phyloP scores from a whole-genome alignment of 2,797 vertebrate genomes.

The Lithobates sylvaticus region DNA sequence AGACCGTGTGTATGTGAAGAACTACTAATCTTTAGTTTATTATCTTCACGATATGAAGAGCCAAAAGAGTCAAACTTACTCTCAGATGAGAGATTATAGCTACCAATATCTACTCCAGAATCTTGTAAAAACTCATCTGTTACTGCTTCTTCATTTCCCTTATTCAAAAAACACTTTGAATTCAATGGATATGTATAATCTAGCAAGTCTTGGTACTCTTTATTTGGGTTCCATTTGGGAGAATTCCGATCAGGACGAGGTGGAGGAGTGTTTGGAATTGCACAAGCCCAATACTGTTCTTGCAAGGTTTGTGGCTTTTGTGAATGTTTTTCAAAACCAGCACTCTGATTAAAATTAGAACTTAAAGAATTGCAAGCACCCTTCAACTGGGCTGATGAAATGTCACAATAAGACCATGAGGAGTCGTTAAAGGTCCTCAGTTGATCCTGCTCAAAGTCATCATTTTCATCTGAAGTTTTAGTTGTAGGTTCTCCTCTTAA shows the following conservation, averaged over 20 bases:
- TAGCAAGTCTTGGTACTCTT: slow-evolving; percentile 88
- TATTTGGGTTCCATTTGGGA: slow-evolving; percentile 85
- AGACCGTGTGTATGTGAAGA: rapidly evolving
- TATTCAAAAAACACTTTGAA: slow-evolving; percentile 73
- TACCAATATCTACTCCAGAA: slow-evolving; percentile 90
- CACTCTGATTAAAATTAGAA: not conserved
- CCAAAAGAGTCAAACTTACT: slow-evolving; percentile 68
- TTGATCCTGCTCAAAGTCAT: slow-evolving; percentile 62
- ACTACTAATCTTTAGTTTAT: slow-evolving; percentile 34
- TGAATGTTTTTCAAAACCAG: not conserved
- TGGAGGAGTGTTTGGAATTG: slow-evolving; percentile 81
- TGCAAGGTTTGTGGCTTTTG: slow-evolving; percentile 75
- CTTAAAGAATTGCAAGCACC: slow-evolving; percentile 25
- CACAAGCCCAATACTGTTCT: slow-evolving; percentile 88
- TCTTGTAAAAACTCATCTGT: slow-evolving; percentile 79
- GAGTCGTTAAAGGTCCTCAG: slow-evolving; percentile 65
- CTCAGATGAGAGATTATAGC: slow-evolving; percentile 72
- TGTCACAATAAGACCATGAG: slow-evolving; percentile 5
- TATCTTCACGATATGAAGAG: slow-evolving; percentile 63
- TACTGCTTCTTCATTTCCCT: slow-evolving; percentile 56
- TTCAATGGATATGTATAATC: slow-evolving; percentile 93
- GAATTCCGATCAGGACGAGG: slow-evolving; percentile 83
- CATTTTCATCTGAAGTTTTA: slow-evolving; percentile 66
- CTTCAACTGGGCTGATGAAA: not conserved
- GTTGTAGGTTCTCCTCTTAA: slow-evolving; percentile 51